phyloP scores from a whole-genome alignment of 2,888 invertebrate species.

The Eulithis testata region DNA sequence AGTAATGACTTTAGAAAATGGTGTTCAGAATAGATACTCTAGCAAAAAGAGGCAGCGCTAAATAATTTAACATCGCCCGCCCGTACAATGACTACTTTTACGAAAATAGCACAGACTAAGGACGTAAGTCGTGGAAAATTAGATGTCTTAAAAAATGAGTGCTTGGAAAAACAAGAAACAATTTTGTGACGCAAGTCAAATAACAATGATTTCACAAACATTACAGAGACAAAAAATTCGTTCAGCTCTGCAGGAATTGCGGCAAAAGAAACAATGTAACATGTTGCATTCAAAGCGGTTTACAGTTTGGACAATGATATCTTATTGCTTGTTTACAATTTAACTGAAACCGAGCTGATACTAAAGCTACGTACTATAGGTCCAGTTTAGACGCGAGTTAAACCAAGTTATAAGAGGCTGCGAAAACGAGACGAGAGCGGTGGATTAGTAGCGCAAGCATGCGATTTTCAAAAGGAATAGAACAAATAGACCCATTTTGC shows the following conservation, averaged over 20 bases:
- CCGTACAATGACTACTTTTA: slow-evolving; percentile 3
- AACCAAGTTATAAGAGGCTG: too few species aligned
- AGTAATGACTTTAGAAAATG: slow-evolving; percentile 60
- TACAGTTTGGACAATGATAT: neutral
- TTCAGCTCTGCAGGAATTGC: slow-evolving; percentile 29
- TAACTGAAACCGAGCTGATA: neutral
- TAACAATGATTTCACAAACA: slow-evolving; percentile 30
- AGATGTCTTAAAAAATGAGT: slow-evolving; percentile 30
- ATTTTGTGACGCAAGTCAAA: slow-evolving; percentile 39
- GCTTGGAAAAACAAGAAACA: slow-evolving; percentile 28
- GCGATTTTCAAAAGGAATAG: too few species aligned
- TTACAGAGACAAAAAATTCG: slow-evolving; percentile 28
- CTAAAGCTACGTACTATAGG: neutral
- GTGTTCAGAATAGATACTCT: slow-evolving; percentile 61
- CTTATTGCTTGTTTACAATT: neutral
- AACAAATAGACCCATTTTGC: too few species aligned
- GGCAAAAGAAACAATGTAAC: slow-evolving; percentile 6
- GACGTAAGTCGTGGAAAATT: slow-evolving; percentile 34
- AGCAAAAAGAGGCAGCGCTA: slow-evolving; percentile 18
- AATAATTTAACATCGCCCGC: slow-evolving; percentile 14
- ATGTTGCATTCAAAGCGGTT: neutral
- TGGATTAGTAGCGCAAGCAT: too few species aligned
- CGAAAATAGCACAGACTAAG: slow-evolving; percentile 7
- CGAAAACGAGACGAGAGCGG: too few species aligned
- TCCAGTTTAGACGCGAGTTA: too few species aligned